Evolutionary conservation across 2,888 invertebrate genomes (phyloP).

Genomic region (Noctuana brunneofusca): DNA sequence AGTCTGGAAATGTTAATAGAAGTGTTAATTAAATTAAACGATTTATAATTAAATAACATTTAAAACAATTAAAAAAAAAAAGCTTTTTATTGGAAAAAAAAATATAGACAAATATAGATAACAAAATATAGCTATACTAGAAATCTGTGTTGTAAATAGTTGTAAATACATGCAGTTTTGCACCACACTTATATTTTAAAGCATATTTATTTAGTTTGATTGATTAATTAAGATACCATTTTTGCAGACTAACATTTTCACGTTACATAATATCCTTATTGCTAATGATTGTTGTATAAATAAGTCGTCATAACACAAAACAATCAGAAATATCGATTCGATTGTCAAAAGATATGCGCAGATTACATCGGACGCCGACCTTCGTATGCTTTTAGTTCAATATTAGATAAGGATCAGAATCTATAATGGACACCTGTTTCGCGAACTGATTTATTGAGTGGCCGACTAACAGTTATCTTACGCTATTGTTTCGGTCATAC

Average conservation of each 20-base stretch:
- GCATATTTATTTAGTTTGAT: background rate
- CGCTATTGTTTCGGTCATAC: constrained; percentile 21
- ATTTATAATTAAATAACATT: background rate
- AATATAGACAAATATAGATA: too few relatives aligned
- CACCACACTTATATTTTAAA: background rate
- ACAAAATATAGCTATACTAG: too few relatives aligned
- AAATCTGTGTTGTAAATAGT: background rate
- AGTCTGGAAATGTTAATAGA: too few relatives aligned
- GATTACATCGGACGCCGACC: constrained; percentile 25
- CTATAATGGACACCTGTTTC: constrained; percentile 33
- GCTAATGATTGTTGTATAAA: background rate
- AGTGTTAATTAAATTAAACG: background rate
- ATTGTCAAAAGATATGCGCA: constrained; percentile 6
- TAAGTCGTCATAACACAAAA: constrained; percentile 4
- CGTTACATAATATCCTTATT: background rate
- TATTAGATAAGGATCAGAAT: constrained; percentile 25
- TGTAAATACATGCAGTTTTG: background rate
- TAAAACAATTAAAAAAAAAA: too few relatives aligned
- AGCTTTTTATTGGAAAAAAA: too few relatives aligned
- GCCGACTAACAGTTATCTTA: constrained; percentile 8
- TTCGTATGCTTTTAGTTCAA: constrained; percentile 27
- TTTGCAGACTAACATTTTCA: background rate
- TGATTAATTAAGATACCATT: background rate
- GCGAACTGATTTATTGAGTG: constrained; percentile 28
- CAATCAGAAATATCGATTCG: background rate